These are phyloP conservation scores for Mesocricetus auratus DNA, from an alignment of 2,113 vertebrate species.

Conservation along the genomic window DNA sequence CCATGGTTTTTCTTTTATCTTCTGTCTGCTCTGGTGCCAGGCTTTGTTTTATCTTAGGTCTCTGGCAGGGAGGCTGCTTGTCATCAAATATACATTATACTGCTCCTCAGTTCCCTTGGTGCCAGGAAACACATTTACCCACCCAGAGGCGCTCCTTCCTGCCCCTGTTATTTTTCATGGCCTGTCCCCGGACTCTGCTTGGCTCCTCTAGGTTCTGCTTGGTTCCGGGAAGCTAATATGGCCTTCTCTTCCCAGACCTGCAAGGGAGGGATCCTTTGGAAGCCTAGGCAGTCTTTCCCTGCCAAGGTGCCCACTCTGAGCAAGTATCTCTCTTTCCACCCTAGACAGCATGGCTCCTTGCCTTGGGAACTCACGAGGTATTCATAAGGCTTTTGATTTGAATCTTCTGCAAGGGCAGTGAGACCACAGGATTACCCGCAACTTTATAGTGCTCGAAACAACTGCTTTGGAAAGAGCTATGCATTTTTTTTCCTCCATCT, in stretches of 20 bases:
- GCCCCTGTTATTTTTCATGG: neutral
- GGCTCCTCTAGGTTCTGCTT: neutral
- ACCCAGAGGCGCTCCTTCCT: neutral
- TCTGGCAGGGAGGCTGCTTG: conserved; percentile 9
- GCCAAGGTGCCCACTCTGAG: accelerated
- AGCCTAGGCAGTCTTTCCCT: neutral
- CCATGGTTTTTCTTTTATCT: neutral
- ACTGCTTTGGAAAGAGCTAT: neutral
- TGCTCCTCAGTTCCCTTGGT: neutral
- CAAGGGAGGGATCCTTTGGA: neutral
- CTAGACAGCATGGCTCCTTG: neutral
- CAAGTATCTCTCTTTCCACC: neutral
- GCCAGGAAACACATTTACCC: neutral
- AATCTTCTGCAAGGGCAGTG: neutral
- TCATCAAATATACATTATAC: conserved; percentile 50
- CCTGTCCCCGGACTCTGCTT: neutral
- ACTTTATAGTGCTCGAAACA: conserved; percentile 1
- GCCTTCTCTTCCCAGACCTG: neutral
- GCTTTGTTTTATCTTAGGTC: conserved; percentile 1
- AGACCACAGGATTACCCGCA: neutral
- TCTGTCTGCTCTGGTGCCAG: neutral
- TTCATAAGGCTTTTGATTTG: neutral
- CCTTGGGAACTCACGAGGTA: neutral
- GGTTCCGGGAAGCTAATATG: neutral
- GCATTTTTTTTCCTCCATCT: neutral